phyloP scores from a whole-genome alignment of 2,888 invertebrate species.

The Beris morrisii region DNA sequence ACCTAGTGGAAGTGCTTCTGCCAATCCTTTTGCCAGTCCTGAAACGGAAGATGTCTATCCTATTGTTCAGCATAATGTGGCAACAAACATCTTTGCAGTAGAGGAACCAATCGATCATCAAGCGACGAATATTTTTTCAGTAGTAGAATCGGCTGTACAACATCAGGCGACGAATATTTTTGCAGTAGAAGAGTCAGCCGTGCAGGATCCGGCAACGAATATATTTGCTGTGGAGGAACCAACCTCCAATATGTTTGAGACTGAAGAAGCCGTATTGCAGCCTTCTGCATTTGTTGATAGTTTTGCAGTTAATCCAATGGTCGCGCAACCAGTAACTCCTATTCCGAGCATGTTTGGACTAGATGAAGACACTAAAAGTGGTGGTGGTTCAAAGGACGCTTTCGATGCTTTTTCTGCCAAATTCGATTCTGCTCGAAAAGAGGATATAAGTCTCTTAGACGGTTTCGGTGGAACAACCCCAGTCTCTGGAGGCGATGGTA shows the following conservation, averaged over 20 bases:
- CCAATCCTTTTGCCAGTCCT: constrained; percentile 59
- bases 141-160: constrained; percentile 30
- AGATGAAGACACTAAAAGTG: constrained; percentile 4
- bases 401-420: constrained; percentile 90
- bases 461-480: constrained; percentile 51
- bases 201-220: constrained; percentile 42
- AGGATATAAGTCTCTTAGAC: constrained; percentile 52
- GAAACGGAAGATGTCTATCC: constrained; percentile 50
- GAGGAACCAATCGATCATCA: constrained; percentile 41
- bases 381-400: constrained; percentile 58
- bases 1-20: constrained; percentile 51
- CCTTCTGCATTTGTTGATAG: constrained; percentile 41
- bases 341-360: constrained; percentile 47
- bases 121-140: constrained; percentile 48
- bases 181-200: constrained; percentile 41
- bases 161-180: constrained; percentile 40
- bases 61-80: constrained; percentile 34
- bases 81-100: constrained; percentile 47
- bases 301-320: constrained; percentile 41
- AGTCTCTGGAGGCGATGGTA: constrained; percentile 49
- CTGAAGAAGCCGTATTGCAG: constrained; percentile 18
- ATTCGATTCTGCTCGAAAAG: constrained; percentile 68
- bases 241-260: background rate
- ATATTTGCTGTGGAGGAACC: constrained; percentile 45
- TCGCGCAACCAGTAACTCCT: constrained; percentile 35